Percentiles rank a stretch among this genome's conserved stretches.
Conservation (phyloP, 2,113 vertebrate species). For the Nothobranchius furzeri region DNA sequence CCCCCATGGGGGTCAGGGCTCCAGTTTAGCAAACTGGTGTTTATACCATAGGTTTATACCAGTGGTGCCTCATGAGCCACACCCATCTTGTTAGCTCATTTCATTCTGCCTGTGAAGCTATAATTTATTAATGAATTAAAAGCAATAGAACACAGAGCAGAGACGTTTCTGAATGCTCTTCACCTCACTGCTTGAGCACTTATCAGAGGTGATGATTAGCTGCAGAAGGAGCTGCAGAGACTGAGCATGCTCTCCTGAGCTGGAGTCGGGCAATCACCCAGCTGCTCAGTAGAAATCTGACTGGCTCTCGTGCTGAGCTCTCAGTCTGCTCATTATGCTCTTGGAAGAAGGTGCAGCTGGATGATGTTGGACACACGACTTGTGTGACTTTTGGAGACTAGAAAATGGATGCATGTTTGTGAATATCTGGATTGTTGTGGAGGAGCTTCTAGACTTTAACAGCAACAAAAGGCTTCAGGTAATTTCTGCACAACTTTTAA, state of each 20-base stretch:
- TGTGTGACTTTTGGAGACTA: constrained; percentile 17
- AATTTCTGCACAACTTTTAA: constrained; percentile 47
- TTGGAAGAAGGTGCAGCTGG: constrained; percentile 23
- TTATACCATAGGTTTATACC: too few relatives aligned
- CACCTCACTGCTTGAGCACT: constrained; percentile 1
- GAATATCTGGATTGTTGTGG: constrained; percentile 21
- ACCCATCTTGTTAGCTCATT: too few relatives aligned
- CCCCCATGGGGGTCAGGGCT: too few relatives aligned
- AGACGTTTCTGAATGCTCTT: not conserved
- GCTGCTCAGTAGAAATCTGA: constrained; percentile 79
- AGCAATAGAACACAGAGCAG: not conserved
- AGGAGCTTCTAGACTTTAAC: constrained; percentile 14
- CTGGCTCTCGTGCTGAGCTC: constrained; percentile 41
- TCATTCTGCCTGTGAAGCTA: too few relatives aligned
- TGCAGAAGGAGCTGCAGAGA: constrained; percentile 9
- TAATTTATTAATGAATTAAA: too few relatives aligned
- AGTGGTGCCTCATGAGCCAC: too few relatives aligned
- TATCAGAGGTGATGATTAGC: constrained; percentile 16
- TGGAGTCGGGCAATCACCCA: constrained; percentile 78
- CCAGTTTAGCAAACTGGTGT: too few relatives aligned
- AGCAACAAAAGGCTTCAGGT: constrained; percentile 41
- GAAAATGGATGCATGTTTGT: constrained; percentile 18
- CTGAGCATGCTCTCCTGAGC: constrained; percentile 45
- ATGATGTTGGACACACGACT: constrained; percentile 33
- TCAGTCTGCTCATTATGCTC: constrained; percentile 31